Evolutionary conservation across 1,140 invertebrate species (phyloP).

Genomic region (Vanessa tameamea): DNA sequence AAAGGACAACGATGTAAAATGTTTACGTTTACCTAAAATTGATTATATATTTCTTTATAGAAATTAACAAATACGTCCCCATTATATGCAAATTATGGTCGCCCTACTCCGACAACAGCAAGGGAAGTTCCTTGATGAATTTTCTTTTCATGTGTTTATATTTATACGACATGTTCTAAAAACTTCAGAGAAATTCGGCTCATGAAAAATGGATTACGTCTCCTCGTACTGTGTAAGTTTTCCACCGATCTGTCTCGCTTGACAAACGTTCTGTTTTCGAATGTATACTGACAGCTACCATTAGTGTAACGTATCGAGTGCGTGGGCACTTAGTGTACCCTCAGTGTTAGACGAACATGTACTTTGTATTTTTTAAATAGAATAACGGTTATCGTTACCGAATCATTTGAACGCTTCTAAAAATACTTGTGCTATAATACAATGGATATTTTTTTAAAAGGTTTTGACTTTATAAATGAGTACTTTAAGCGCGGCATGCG

Average conservation of each 20-base stretch:
- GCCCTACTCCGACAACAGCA: not conserved
- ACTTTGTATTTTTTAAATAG: not conserved
- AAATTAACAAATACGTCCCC: too few relatives aligned
- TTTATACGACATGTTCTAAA: slow-evolving; percentile 35
- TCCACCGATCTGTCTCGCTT: slow-evolving; percentile 16
- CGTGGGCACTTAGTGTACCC: not conserved
- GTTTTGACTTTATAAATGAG: too few relatives aligned
- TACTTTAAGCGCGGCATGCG: too few relatives aligned
- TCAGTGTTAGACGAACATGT: not conserved
- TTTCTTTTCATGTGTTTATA: slow-evolving; percentile 35
- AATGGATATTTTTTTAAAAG: too few relatives aligned
- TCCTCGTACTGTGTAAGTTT: slow-evolving; percentile 21
- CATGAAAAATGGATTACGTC: slow-evolving; percentile 37
- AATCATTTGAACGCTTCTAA: too few relatives aligned
- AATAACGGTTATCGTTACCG: too few relatives aligned
- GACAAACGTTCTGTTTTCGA: slow-evolving; percentile 18
- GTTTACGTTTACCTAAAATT: too few relatives aligned
- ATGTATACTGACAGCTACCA: slow-evolving; percentile 17
- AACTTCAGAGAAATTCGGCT: slow-evolving; percentile 29
- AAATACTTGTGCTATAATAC: too few relatives aligned
- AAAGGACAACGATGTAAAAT: too few relatives aligned
- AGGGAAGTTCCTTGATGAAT: slow-evolving; percentile 34
- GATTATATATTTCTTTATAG: too few relatives aligned
- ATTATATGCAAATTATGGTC: not conserved
- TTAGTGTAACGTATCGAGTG: slow-evolving; percentile 17